A percentile compares a stretch with the other conserved stretches of the same genome.
Conservation (phyloP, 2,113 vertebrate species). For the Xenus cinereus region DNA sequence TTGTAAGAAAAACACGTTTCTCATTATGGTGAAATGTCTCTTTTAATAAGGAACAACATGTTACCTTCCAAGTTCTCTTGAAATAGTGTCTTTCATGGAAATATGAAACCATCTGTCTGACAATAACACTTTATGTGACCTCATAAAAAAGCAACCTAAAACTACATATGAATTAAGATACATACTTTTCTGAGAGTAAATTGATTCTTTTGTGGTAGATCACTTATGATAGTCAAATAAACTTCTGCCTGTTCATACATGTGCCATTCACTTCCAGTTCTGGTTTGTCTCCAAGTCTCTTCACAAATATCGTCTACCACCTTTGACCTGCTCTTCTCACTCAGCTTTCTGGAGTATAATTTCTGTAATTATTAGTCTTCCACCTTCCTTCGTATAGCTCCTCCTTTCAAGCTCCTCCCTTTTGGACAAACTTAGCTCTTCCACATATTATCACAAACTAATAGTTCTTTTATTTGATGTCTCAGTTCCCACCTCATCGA, state of each 20-base stretch:
- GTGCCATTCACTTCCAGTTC: not conserved
- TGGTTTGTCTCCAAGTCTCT: not conserved
- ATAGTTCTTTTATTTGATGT: not conserved
- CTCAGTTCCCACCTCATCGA: not conserved
- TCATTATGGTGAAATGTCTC: not conserved
- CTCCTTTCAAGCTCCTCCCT: not conserved
- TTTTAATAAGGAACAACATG: not conserved
- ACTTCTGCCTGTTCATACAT: not conserved
- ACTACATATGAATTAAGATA: not conserved
- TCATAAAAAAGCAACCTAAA: not conserved
- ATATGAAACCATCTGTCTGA: not conserved
- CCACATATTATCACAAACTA: not conserved
- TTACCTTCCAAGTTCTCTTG: not conserved
- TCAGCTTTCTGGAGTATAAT: not conserved
- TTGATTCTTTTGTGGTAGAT: not conserved
- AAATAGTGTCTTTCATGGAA: not conserved
- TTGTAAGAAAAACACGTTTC: not conserved
- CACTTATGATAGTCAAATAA: not conserved
- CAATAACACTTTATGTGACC: not conserved
- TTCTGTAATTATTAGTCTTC: not conserved
- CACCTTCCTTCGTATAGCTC: not conserved
- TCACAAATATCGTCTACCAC: not conserved
- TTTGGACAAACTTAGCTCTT: not conserved
- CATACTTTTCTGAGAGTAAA: not conserved
- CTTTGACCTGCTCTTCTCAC: not conserved